These are phyloP conservation scores for Caerostris extrusa DNA, from an alignment of 1,140 invertebrate genomes.

Conservation along the genomic window DNA sequence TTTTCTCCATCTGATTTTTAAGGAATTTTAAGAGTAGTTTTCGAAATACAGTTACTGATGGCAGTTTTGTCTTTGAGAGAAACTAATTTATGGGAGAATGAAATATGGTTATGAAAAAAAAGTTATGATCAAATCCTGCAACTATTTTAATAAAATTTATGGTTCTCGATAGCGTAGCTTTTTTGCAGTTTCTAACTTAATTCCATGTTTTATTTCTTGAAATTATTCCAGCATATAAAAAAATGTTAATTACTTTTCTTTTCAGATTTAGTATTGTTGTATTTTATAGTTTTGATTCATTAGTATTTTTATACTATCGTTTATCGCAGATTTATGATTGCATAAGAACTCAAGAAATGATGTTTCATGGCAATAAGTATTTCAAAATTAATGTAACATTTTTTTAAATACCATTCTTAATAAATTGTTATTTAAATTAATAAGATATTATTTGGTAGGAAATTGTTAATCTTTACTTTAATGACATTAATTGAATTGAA, in stretches of 20 bases:
- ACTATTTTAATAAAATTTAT: background rate
- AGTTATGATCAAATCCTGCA: background rate
- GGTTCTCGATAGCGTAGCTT: background rate
- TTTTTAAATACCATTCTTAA: too few relatives aligned
- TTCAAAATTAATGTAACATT: too few relatives aligned
- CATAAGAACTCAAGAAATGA: too few relatives aligned
- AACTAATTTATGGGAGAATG: background rate
- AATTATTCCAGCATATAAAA: background rate
- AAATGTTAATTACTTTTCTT: background rate
- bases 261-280: background rate
- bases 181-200: background rate
- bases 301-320: background rate
- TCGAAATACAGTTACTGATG: slow-evolving; percentile 35
- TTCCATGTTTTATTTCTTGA: background rate
- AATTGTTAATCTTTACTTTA: too few relatives aligned
- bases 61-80: background rate
- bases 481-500: too few relatives aligned
- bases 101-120: slow-evolving; percentile 23
- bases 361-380: too few relatives aligned
- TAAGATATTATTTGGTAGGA: too few relatives aligned
- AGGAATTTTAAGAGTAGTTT: background rate
- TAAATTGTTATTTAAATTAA: too few relatives aligned
- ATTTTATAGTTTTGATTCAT: background rate
- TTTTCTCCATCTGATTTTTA: background rate
- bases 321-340: background rate